Evolutionary conservation across 2,888 invertebrate genomes (phyloP).

Genomic region (Fabriciana adippe): DNA sequence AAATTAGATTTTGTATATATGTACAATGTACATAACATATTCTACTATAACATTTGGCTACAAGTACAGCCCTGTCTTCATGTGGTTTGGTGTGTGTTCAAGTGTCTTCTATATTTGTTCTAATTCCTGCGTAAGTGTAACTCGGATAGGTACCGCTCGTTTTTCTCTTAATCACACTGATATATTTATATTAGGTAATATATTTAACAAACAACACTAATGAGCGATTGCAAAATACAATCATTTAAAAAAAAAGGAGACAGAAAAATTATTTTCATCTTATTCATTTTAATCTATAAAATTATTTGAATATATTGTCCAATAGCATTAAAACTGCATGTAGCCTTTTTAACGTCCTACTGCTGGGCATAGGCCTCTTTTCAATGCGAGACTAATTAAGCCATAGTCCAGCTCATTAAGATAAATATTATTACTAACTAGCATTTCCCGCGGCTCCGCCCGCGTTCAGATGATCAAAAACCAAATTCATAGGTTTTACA

Average conservation of each 20-base stretch:
- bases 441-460: too few species aligned
- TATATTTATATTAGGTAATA: constrained; percentile 10
- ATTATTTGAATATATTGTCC: too few species aligned
- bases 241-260: not conserved
- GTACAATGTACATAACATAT: not conserved
- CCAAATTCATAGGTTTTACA: too few species aligned
- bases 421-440: too few species aligned
- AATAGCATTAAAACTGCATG: too few species aligned
- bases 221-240: constrained; percentile 12
- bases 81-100: constrained; percentile 80
- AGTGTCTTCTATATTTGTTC: constrained; percentile 79
- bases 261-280: too few species aligned
- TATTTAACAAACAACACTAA: constrained; percentile 6
- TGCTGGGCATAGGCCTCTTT: too few species aligned
- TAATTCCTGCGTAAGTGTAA: constrained; percentile 78
- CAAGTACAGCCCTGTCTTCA: constrained; percentile 64
- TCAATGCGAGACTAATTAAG: too few species aligned
- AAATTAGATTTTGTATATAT: not conserved
- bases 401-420: too few species aligned
- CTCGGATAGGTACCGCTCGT: constrained; percentile 51
- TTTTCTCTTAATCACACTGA: constrained; percentile 43
- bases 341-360: too few species aligned
- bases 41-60: not conserved
- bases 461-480: too few species aligned
- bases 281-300: too few species aligned